Evolutionary conservation across 2,113 vertebrate genomes (phyloP).

Genomic region (Cathartes aura): DNA sequence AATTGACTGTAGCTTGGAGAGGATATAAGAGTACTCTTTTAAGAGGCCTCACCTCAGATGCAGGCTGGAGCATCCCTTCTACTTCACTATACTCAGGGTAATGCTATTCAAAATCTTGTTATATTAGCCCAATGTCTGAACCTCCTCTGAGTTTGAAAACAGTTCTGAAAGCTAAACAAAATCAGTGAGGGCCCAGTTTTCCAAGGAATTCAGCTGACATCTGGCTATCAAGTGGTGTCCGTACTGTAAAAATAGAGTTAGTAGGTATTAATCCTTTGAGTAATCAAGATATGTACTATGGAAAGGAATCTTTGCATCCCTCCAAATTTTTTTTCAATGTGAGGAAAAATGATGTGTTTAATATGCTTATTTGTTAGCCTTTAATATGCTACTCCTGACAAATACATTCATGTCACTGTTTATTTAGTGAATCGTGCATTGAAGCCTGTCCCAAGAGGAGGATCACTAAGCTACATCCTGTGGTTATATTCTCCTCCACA

Average conservation of each 20-base stretch:
- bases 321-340: background rate
- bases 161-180: background rate
- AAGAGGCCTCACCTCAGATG: background rate
- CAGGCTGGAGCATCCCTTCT: background rate
- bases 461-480: background rate
- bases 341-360: background rate
- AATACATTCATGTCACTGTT: background rate
- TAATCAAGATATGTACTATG: background rate
- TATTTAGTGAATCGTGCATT: background rate
- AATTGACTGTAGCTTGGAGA: background rate
- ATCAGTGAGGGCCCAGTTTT: background rate
- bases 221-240: background rate
- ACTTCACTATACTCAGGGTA: background rate
- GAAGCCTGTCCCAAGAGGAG: background rate
- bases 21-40: fast-evolving
- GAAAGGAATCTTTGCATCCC: background rate
- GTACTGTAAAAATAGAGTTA: background rate
- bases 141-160: background rate
- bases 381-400: background rate
- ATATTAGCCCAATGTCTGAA: background rate
- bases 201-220: background rate
- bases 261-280: background rate
- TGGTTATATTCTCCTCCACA: background rate
- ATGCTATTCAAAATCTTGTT: background rate
- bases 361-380: background rate